phyloP scores from a whole-genome alignment of 2,797 vertebrate genomes.

The Sebastiscus albofasciatus region DNA sequence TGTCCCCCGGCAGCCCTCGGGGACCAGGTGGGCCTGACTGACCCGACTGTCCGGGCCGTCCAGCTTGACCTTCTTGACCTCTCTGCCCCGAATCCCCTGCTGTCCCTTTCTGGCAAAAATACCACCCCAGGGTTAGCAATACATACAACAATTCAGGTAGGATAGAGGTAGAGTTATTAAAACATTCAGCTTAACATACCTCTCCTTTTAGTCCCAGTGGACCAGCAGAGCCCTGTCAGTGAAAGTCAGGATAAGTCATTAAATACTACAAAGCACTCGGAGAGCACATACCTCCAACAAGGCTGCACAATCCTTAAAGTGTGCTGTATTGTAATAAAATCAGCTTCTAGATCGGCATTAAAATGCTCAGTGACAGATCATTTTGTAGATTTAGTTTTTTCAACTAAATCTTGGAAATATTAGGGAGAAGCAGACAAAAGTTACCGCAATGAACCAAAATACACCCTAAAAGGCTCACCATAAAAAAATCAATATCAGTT shows the following conservation, averaged over 20 bases:
- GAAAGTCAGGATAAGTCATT: slow-evolving; percentile 31
- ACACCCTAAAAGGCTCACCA: too few relatives aligned
- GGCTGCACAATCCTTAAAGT: not conserved
- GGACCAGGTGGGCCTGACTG: slow-evolving; percentile 85
- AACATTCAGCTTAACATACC: slow-evolving; percentile 79
- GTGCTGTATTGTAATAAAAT: not conserved
- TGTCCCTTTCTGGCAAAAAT: slow-evolving; percentile 90
- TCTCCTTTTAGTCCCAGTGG: slow-evolving; percentile 88
- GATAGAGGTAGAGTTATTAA: not conserved
- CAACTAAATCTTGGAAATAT: not conserved
- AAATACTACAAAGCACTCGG: not conserved
- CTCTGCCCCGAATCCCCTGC: slow-evolving; percentile 88
- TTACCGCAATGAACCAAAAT: too few relatives aligned
- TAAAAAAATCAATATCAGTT: too few relatives aligned
- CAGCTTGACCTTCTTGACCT: slow-evolving; percentile 88
- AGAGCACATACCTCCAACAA: not conserved
- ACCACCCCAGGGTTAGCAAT: slow-evolving; percentile 65
- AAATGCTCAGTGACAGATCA: not conserved
- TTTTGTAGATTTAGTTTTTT: not conserved
- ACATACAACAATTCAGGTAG: not conserved
- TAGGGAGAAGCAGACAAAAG: too few relatives aligned
- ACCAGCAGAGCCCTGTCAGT: slow-evolving; percentile 87
- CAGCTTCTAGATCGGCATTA: not conserved
- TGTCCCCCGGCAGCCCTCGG: slow-evolving; percentile 85
- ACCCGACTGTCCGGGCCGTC: slow-evolving; percentile 88